Evolutionary conservation across 2,888 invertebrate genomes (phyloP), one percentile per base, ranked within the genome.

Genomic region (Drosophila rellima): DNA sequence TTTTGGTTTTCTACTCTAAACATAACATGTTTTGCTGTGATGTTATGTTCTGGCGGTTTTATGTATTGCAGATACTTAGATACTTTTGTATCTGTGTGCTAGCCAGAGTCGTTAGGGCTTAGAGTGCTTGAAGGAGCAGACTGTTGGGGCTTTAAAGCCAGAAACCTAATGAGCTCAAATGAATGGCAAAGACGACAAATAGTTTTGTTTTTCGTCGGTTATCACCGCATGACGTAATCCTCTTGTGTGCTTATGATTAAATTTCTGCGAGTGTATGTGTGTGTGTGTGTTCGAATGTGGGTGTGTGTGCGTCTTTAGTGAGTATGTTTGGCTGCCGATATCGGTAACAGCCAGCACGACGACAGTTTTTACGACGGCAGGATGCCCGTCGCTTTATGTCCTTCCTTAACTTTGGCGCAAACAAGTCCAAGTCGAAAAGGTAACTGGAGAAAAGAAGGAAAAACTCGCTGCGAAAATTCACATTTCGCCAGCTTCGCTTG

Each of bases 351-450:
- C 79, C 85, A 89, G 69, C 57, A 50, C 67, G 83, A 78, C 83
- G 83, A 87, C 89, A 88, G 79, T 87, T 83, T 83, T 83, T 88
- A 83, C 89, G 83, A 64, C 47, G 81, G 44, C 84, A 88, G 89
- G 89, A 84, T 84, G 89, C 79, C 88, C 69, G 83, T 82, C 81
- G 78, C 79, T 88, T 84, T 84, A 89, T 84, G 82, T 87, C 79
- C 78, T 84, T 80, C 73, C 86, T 78, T 82, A 89, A 88, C 88
- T 89, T 85, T 72, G 57, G 74, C 86, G 68, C 89, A 85, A 85
- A 85, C 89, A 85, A 88, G 80, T 82, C 72, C 85, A 85, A 78
- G 82, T 89, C 80, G 80, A 78, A 84, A 88, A 89, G 84, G 84
- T 85, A 86, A 77, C 60, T 48, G 47, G 62, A 66, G 35, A 52